Percentiles rank a stretch among this genome's conserved stretches.
These are phyloP conservation scores for Pollenia amentaria DNA, from an alignment of 2,888 invertebrate genomes.

Conservation along the genomic window DNA sequence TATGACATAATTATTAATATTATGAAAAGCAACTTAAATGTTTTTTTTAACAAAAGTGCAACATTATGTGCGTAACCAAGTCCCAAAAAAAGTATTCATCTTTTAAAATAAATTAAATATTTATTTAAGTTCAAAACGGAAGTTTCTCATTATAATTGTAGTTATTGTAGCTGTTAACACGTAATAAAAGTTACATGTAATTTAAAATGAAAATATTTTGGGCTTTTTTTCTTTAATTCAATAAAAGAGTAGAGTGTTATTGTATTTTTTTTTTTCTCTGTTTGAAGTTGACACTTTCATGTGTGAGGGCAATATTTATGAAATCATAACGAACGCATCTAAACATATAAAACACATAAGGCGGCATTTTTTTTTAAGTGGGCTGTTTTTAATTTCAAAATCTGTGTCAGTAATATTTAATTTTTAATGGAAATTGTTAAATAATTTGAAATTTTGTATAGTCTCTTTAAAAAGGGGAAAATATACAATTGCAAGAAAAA, in stretches of 20 bases:
- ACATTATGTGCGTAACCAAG: conserved; percentile 19
- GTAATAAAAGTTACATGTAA: conserved; percentile 33
- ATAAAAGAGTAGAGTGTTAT: conserved; percentile 19
- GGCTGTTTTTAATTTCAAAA: not conserved
- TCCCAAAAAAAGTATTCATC: conserved; percentile 11
- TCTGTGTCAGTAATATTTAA: not conserved
- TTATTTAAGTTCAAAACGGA: conserved; percentile 63
- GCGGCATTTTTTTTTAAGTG: conserved; percentile 28
- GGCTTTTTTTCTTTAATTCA: conserved; percentile 4
- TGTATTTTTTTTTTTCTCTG: conserved; percentile 39
- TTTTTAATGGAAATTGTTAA: conserved; percentile 6
- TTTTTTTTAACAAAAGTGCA: conserved; percentile 30
- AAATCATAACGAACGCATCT: conserved; percentile 67
- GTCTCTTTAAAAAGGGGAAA: not conserved
- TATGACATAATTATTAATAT: conserved; percentile 41
- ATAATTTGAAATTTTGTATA: not conserved
- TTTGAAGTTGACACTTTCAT: conserved; percentile 70
- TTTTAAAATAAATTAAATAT: conserved; percentile 19
- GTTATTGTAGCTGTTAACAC: conserved; percentile 44
- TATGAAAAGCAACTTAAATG: conserved; percentile 13
- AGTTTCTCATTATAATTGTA: conserved; percentile 68
- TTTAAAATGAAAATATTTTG: conserved; percentile 10
- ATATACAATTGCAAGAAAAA: too few relatives aligned
- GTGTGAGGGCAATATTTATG: conserved; percentile 63
- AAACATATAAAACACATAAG: conserved; percentile 42